These are phyloP conservation scores for Anser brachyrhynchus DNA, from an alignment of 2,113 vertebrate genomes.

Conservation along the genomic window DNA sequence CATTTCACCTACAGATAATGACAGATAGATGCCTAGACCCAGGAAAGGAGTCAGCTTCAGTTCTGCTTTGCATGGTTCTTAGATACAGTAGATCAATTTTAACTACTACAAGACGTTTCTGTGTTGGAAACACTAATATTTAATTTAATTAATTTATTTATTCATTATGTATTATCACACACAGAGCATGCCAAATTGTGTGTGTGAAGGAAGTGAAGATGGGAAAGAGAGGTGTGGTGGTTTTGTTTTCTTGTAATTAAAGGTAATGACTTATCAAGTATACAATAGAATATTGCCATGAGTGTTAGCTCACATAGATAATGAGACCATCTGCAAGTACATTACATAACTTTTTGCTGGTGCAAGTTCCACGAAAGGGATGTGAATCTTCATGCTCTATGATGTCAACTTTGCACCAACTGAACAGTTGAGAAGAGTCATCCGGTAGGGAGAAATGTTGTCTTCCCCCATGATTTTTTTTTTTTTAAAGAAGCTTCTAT, in stretches of 20 bases:
- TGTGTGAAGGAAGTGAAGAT: neutral
- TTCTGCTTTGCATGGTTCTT: neutral
- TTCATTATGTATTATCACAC: neutral
- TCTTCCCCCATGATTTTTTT: neutral
- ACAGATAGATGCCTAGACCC: neutral
- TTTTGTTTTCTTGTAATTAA: neutral
- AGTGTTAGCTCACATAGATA: neutral
- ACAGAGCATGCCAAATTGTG: neutral
- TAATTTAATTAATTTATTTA: neutral
- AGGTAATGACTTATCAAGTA: neutral
- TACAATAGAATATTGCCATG: neutral
- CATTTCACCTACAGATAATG: neutral
- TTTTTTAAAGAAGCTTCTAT: neutral
- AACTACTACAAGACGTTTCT: neutral
- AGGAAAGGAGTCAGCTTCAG: neutral
- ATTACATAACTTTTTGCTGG: neutral
- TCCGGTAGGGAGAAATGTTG: neutral
- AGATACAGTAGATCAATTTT: neutral
- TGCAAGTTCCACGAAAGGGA: neutral
- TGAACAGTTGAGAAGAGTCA: neutral
- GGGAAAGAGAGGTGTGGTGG: neutral
- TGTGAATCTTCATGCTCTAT: neutral
- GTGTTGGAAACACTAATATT: neutral
- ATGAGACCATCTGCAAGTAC: rapidly evolving
- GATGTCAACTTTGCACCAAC: neutral